Evolutionary conservation across 2,113 vertebrate genomes (phyloP).

Genomic region (Morphnarchus princeps): DNA sequence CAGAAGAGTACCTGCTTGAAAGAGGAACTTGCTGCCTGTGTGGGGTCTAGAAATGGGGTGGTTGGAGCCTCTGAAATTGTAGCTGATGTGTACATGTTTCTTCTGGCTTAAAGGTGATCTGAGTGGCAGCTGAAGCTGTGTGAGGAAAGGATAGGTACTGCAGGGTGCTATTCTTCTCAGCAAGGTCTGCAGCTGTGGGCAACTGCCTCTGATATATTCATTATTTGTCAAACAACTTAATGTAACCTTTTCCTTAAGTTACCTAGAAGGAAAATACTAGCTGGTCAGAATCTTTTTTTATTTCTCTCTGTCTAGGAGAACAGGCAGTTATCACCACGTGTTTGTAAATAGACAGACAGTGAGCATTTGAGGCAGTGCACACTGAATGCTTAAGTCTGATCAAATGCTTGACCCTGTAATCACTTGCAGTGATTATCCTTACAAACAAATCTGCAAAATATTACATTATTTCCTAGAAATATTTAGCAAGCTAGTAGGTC

Average conservation of each 20-base stretch:
- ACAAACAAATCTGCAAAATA: not conserved
- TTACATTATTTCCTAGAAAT: not conserved
- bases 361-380: not conserved
- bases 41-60: not conserved
- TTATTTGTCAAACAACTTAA: not conserved
- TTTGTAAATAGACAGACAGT: not conserved
- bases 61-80: not conserved
- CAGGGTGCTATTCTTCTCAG: not conserved
- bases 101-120: not conserved
- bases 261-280: not conserved
- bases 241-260: not conserved
- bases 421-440: not conserved
- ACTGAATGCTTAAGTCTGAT: not conserved
- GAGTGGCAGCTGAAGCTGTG: not conserved
- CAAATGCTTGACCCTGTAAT: not conserved
- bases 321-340: not conserved
- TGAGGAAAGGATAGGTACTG: not conserved
- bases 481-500: not conserved
- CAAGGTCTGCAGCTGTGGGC: fast-evolving
- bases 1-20: not conserved
- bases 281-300: not conserved
- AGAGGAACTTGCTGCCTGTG: not conserved
- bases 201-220: too few relatives aligned
- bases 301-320: not conserved
- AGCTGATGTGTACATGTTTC: not conserved